Conservation (phyloP, 2,113 vertebrate species). For the Seriola aureovittata region DNA sequence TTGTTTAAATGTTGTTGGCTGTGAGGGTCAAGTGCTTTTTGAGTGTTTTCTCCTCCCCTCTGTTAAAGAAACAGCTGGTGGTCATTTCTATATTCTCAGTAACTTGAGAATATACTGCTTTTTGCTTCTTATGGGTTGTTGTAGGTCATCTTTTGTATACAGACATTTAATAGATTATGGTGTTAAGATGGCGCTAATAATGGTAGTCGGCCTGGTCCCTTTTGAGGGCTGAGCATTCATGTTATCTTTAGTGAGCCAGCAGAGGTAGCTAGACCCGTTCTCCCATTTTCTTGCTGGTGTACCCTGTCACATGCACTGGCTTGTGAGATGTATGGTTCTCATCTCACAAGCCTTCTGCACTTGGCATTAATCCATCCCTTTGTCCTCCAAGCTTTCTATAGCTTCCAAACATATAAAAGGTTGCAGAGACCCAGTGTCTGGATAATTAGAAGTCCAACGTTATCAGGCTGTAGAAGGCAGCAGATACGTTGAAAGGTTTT, state of each 20-base stretch:
- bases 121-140: not conserved
- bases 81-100: slow-evolving; percentile 21
- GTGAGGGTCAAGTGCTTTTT: slow-evolving; percentile 1
- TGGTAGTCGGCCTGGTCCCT: not conserved
- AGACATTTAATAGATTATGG: not conserved
- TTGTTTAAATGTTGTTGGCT: slow-evolving; percentile 31
- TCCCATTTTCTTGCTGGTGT: slow-evolving; percentile 2
- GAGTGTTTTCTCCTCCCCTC: not conserved
- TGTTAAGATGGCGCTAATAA: not conserved
- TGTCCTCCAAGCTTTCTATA: slow-evolving; percentile 6
- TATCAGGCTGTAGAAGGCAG: not conserved
- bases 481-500: slow-evolving; percentile 9
- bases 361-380: slow-evolving; percentile 26
- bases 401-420: slow-evolving; percentile 9
- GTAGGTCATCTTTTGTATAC: not conserved
- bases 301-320: not conserved
- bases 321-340: not conserved
- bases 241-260: slow-evolving; percentile 34
- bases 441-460: slow-evolving; percentile 20
- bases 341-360: slow-evolving; percentile 25
- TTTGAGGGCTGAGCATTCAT: slow-evolving; percentile 27
- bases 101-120: not conserved
- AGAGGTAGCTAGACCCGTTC: slow-evolving; percentile 1
- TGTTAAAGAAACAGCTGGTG: slow-evolving; percentile 40
- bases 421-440: slow-evolving; percentile 14